Evolutionary conservation across 2,888 invertebrate genomes (phyloP).

Genomic region (Oegoconia quadripuncta): DNA sequence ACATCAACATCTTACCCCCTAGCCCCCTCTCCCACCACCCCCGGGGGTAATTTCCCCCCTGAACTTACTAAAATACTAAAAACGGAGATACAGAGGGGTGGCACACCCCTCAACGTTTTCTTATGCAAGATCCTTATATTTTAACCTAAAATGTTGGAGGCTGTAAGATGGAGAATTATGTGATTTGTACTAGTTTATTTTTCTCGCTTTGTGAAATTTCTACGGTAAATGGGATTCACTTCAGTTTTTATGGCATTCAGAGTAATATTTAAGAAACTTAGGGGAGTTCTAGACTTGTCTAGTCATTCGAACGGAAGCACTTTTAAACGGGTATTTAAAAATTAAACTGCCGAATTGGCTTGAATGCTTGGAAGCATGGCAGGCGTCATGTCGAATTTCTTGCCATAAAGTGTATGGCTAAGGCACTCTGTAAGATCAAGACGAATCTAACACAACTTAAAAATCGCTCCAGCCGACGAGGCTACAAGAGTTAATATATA

Average conservation of each 20-base stretch:
- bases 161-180: conserved; percentile 28
- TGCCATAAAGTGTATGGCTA: too few species aligned
- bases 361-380: too few species aligned
- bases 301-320: too few species aligned
- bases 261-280: not conserved
- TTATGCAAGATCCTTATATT: conserved; percentile 79
- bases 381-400: too few species aligned
- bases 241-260: not conserved
- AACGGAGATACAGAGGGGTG: conserved; percentile 75
- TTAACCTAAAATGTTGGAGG: conserved; percentile 70
- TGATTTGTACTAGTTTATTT: conserved; percentile 24
- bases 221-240: not conserved
- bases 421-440: too few species aligned
- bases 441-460: too few species aligned
- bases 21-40: conserved; percentile 35
- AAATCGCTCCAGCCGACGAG: too few species aligned
- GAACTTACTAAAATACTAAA: conserved; percentile 80
- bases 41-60: conserved; percentile 68
- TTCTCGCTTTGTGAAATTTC: conserved; percentile 1
- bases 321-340: too few species aligned
- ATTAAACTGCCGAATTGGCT: too few species aligned
- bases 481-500: too few species aligned
- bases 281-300: too few species aligned
- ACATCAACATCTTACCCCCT: conserved; percentile 71
- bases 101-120: conserved; percentile 61